These are phyloP conservation scores for Zhuqinia jingwanae DNA, from an alignment of 2,888 invertebrate species.

Conservation along the genomic window DNA sequence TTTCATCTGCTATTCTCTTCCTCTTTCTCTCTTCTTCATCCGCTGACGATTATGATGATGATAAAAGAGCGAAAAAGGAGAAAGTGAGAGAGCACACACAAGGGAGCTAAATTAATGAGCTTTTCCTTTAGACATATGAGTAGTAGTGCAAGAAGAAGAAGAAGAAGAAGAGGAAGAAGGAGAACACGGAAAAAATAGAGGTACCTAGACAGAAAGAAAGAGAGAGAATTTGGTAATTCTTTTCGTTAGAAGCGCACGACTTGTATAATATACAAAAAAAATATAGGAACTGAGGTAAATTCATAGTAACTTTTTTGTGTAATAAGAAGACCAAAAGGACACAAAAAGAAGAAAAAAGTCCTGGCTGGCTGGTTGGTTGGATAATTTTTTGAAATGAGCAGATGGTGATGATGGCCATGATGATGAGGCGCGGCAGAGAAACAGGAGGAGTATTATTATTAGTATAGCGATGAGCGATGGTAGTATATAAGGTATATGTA, in stretches of 20 bases:
- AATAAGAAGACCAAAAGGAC: constrained; percentile 23
- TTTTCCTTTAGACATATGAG: constrained; percentile 67
- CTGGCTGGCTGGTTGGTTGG: constrained; percentile 49
- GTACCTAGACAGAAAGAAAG: constrained; percentile 9
- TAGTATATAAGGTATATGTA: no score
- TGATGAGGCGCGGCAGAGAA: constrained; percentile 68
- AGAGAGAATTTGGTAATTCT: constrained; percentile 46
- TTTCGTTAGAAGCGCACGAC: constrained; percentile 47
- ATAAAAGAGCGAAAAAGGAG: constrained; percentile 66
- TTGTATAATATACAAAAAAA: constrained; percentile 1
- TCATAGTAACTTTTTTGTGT: constrained; percentile 40
- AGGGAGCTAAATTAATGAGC: constrained; percentile 72
- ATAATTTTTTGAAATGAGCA: constrained; percentile 71
- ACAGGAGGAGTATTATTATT: constrained; percentile 70
- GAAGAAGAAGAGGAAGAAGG: constrained; percentile 23
- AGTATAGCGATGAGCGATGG: constrained; percentile 60
- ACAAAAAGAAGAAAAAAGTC: constrained; percentile 43
- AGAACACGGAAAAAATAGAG: no score
- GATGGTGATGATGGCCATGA: constrained; percentile 70
- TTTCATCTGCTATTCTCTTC: background rate
- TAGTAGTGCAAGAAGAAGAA: constrained; percentile 50
- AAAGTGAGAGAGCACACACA: constrained; percentile 71
- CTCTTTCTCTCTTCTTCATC: constrained; percentile 25
- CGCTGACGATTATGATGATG: constrained; percentile 67
- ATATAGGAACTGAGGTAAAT: constrained; percentile 9